Evolutionary conservation across 30 jellyfish, hydroid and myxozoan species (phyloP), one percentile per base, ranked within the genome.

Genomic region (Turritopsis dohrnii): DNA sequence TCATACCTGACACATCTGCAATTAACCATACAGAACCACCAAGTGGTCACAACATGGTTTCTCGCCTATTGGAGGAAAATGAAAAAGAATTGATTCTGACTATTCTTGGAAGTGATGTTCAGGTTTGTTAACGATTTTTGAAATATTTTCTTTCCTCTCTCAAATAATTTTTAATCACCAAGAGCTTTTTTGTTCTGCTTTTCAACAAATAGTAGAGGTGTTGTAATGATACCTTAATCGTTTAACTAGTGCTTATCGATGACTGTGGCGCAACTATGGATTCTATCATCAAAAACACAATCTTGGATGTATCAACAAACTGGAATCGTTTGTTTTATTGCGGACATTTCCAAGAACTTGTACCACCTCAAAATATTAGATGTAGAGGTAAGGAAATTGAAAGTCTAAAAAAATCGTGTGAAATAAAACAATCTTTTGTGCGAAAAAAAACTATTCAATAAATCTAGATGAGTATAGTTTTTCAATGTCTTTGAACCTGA

Each of bases 251-350:
- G 77, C 77, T 23, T 69, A n/a, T 23, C 77, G 30, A 69, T 69
- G 77, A 19, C 77, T 1, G 77, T 69, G 77, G 77, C 77, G 19
- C 77, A 69, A 0, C 17, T 69, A n/a, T 69, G 77, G 77, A n/a
- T 23, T 69, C 22, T 19, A 13, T 41, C 60, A 41, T 41, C 60
- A n/a, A 69, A 69, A n/a, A 27, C 28, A 7, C 22, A 19, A 69
- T 23, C 9, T 8, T 69, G 77, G 77, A 69, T 69, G 9, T n/a
- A 69, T 19, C 16, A 27, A 1, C 30, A 69, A 23, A 69, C 77
- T n/a, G 77, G 77, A 69, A 27, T 69, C 9, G 30, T 69, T 69
- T 69, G 77, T 69, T 69, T 69, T 23, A 21, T 69, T 23, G 77
- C 9, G 19, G 77, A 69, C 22, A 69, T 1, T n/a, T 9, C 28